These are phyloP conservation scores for Drosophila multiciliata DNA, from an alignment of 2,888 invertebrate genomes.

Conservation along the genomic window DNA sequence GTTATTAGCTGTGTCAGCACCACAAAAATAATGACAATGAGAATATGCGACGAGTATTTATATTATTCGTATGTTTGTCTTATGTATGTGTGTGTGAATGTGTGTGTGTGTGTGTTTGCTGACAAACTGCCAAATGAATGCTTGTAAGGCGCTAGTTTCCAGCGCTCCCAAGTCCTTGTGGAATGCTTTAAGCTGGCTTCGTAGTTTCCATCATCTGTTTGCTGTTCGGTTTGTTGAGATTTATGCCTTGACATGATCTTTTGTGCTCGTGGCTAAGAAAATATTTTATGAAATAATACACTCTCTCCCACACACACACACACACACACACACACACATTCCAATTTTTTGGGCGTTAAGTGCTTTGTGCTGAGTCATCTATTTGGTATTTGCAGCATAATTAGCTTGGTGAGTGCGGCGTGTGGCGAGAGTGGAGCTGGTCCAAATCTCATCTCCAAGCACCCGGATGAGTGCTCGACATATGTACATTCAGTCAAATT, in stretches of 20 bases:
- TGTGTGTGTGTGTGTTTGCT: slow-evolving; percentile 14
- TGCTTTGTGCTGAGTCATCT: slow-evolving; percentile 75
- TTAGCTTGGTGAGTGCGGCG: slow-evolving; percentile 77
- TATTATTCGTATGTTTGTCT: slow-evolving; percentile 51
- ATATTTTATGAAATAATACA: slow-evolving; percentile 80
- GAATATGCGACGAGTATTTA: slow-evolving; percentile 77
- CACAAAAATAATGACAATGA: slow-evolving; percentile 78
- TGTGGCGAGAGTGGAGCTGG: slow-evolving; percentile 47
- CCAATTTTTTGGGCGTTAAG: slow-evolving; percentile 61
- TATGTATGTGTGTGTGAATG: neutral
- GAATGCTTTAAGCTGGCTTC: slow-evolving; percentile 48
- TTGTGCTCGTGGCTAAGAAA: slow-evolving; percentile 76
- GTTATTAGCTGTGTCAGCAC: slow-evolving; percentile 79
- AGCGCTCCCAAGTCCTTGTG: slow-evolving; percentile 12
- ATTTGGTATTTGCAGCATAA: slow-evolving; percentile 76
- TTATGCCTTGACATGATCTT: slow-evolving; percentile 80
- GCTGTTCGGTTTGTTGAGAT: slow-evolving; percentile 67
- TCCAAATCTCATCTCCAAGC: slow-evolving; percentile 29
- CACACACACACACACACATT: slow-evolving; percentile 11
- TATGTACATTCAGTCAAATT: slow-evolving; percentile 45
- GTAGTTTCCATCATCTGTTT: slow-evolving; percentile 54
- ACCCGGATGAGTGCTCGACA: slow-evolving; percentile 28
- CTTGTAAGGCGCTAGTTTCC: slow-evolving; percentile 48
- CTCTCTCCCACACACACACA: slow-evolving; percentile 6
- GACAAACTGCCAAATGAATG: slow-evolving; percentile 46